These are phyloP conservation scores for Zaprionus ghesquierei DNA, from an alignment of 1,140 invertebrate species.

Conservation along the genomic window DNA sequence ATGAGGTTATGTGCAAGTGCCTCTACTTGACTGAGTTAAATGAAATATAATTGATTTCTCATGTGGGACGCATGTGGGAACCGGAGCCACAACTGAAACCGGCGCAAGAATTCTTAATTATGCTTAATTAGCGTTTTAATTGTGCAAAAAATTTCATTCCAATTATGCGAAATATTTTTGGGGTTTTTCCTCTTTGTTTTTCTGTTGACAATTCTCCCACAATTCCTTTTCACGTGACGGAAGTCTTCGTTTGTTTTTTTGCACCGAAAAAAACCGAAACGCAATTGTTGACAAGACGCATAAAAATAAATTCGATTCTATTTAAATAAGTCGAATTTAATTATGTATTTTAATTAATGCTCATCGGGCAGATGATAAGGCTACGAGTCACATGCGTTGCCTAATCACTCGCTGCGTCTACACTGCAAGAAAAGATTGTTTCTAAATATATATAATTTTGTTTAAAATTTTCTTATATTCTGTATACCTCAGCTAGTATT, in stretches of 20 bases:
- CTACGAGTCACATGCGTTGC: not conserved
- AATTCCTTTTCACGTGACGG: not conserved
- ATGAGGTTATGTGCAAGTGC: not conserved
- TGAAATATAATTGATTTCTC: not conserved
- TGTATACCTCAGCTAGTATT: not conserved
- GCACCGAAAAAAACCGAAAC: constrained; percentile 4
- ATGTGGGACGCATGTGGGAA: not conserved
- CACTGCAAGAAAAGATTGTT: not conserved
- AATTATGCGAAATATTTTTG: not conserved
- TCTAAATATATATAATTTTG: too few relatives aligned
- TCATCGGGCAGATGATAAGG: constrained; percentile 30
- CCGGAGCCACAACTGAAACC: not conserved
- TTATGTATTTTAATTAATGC: constrained; percentile 38
- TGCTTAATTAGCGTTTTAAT: constrained; percentile 14
- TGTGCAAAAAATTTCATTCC: not conserved
- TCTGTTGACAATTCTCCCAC: not conserved
- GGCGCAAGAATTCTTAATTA: not conserved
- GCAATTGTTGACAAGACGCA: constrained; percentile 17
- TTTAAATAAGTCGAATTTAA: constrained; percentile 34
- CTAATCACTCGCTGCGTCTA: not conserved
- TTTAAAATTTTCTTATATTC: not conserved
- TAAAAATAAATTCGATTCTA: not conserved
- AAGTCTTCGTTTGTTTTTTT: not conserved
- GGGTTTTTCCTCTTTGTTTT: not conserved
- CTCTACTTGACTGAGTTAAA: not conserved